Conservation (phyloP, 2,888 invertebrate species). For the Hemithea aestivaria region DNA sequence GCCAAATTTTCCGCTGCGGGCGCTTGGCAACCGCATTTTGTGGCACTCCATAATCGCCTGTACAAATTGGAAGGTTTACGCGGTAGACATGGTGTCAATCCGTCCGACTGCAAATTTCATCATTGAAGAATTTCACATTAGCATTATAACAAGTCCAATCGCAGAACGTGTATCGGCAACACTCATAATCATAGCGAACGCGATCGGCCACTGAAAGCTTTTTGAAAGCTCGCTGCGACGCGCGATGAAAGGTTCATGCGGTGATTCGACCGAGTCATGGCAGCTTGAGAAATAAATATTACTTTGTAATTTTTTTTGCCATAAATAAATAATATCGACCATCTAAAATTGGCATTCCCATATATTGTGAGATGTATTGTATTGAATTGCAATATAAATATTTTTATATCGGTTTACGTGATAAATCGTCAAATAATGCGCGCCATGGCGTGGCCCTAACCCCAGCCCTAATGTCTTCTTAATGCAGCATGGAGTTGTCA, state of each 20-base stretch:
- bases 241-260: slow-evolving; percentile 66
- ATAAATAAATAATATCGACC: slow-evolving; percentile 14
- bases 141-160: slow-evolving; percentile 42
- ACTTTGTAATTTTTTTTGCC: slow-evolving; percentile 23
- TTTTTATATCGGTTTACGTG: slow-evolving; percentile 50
- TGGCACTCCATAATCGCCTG: slow-evolving; percentile 51
- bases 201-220: slow-evolving; percentile 72
- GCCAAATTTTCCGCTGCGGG: slow-evolving; percentile 68
- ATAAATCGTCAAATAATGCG: slow-evolving; percentile 69
- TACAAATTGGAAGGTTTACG: slow-evolving; percentile 48
- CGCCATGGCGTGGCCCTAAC: slow-evolving; percentile 50
- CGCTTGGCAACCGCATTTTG: slow-evolving; percentile 64
- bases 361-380: too few species aligned
- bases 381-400: slow-evolving; percentile 23
- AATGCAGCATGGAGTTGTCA: slow-evolving; percentile 73
- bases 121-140: slow-evolving; percentile 35
- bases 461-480: slow-evolving; percentile 71
- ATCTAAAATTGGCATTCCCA: too few species aligned
- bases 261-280: slow-evolving; percentile 58
- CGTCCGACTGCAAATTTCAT: slow-evolving; percentile 30
- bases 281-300: slow-evolving; percentile 45
- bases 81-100: slow-evolving; percentile 36
- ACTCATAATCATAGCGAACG: slow-evolving; percentile 59
- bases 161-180: slow-evolving; percentile 52
- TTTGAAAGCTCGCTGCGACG: slow-evolving; percentile 69